These are phyloP conservation scores for Allygus modestus DNA, from an alignment of 2,888 invertebrate species.

Conservation along the genomic window DNA sequence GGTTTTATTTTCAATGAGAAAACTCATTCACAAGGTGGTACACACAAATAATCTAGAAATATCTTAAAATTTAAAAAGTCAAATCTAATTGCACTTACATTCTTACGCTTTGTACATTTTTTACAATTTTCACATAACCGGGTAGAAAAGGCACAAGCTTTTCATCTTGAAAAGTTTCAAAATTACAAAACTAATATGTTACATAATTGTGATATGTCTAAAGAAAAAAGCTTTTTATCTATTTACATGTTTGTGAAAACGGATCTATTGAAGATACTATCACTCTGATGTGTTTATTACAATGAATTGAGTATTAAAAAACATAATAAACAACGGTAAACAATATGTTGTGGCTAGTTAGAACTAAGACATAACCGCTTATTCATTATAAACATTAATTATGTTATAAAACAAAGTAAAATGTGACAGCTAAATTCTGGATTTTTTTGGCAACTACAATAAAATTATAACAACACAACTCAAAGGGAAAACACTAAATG, in stretches of 20 bases:
- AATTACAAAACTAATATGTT: not conserved
- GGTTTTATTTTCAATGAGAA: not conserved
- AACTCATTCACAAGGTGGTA: constrained; percentile 20
- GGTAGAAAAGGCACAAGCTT: not conserved
- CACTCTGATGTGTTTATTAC: not conserved
- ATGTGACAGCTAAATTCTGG: too few relatives aligned
- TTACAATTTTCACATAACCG: not conserved
- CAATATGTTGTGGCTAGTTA: not conserved
- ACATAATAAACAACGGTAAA: too few relatives aligned
- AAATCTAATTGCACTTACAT: constrained; percentile 2
- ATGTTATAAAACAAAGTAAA: too few relatives aligned
- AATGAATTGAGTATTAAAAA: not conserved
- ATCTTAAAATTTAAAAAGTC: constrained; percentile 1
- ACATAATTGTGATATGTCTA: too few relatives aligned
- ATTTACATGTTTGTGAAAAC: too few relatives aligned
- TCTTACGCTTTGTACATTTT: constrained; percentile 6
- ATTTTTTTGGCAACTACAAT: not conserved
- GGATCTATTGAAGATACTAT: not conserved
- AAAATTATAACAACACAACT: not conserved
- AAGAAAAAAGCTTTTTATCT: too few relatives aligned
- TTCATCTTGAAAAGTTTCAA: not conserved
- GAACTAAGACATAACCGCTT: too few relatives aligned
- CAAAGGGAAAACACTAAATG: not conserved
- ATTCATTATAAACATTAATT: too few relatives aligned
- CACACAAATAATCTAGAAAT: not conserved